These are phyloP conservation scores for Oppia nitens DNA, from an alignment of 1,140 invertebrate species.

Conservation along the genomic window DNA sequence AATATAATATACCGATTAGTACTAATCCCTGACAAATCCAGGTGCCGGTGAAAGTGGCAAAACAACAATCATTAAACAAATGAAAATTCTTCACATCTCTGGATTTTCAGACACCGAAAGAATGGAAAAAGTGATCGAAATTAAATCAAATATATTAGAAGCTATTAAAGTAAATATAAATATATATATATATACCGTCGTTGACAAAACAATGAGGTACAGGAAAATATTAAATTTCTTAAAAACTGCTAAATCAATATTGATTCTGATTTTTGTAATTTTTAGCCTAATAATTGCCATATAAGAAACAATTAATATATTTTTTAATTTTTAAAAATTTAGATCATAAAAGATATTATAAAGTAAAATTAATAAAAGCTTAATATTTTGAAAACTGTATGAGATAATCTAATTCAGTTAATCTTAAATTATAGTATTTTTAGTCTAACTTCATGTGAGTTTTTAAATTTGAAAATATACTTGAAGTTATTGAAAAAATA, in stretches of 20 bases:
- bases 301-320: neutral
- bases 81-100: constrained; percentile 57
- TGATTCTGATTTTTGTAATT: too few relatives aligned
- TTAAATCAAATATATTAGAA: constrained; percentile 46
- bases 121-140: constrained; percentile 40
- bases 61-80: constrained; percentile 63
- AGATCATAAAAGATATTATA: neutral
- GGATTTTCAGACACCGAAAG: constrained; percentile 46
- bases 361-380: too few relatives aligned
- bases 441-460: too few relatives aligned
- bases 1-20: too few relatives aligned
- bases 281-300: neutral
- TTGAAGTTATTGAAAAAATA: too few relatives aligned
- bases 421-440: too few relatives aligned
- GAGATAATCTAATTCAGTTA: too few relatives aligned
- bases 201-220: neutral
- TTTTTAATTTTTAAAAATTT: neutral
- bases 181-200: neutral
- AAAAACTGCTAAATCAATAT: too few relatives aligned
- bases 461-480: too few relatives aligned
- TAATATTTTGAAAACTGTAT: too few relatives aligned
- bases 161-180: constrained; percentile 36
- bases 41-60: constrained; percentile 41
- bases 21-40: constrained; percentile 7
- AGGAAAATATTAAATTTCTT: too few relatives aligned